Conservation (phyloP, 1,140 invertebrate genomes). For the Physella acuta region DNA sequence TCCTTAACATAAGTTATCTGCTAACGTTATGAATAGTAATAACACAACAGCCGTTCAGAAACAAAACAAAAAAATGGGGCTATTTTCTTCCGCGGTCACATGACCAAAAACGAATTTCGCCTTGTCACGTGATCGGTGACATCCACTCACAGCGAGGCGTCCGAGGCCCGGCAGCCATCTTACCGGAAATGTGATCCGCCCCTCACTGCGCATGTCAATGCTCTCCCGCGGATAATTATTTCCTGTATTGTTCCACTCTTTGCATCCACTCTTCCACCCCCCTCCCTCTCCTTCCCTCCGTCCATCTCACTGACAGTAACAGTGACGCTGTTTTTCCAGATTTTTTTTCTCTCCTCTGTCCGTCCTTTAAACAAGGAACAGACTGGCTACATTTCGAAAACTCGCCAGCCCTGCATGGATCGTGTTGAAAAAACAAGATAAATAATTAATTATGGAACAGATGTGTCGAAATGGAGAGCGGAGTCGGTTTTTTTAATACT, state of each 20-base stretch:
- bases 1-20: background rate
- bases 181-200: slow-evolving; percentile 21
- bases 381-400: too few species aligned
- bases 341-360: too few species aligned
- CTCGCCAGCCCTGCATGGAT: too few species aligned
- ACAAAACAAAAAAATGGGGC: too few species aligned
- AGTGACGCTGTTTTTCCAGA: too few species aligned
- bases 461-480: too few species aligned
- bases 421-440: too few species aligned
- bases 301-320: too few species aligned
- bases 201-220: slow-evolving; percentile 17
- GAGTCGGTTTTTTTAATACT: too few species aligned
- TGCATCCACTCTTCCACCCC: background rate
- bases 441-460: too few species aligned
- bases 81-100: background rate
- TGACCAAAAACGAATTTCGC: background rate
- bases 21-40: background rate
- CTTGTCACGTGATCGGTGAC: background rate
- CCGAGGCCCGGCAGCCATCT: slow-evolving; percentile 7
- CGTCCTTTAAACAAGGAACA: too few species aligned
- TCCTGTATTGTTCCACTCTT: slow-evolving; percentile 11
- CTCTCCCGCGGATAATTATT: slow-evolving; percentile 20
- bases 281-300: background rate
- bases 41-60: background rate
- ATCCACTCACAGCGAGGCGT: slow-evolving; percentile 4